Conservation (phyloP, 2,888 invertebrate genomes). For the Eupithecia subfuscata region DNA sequence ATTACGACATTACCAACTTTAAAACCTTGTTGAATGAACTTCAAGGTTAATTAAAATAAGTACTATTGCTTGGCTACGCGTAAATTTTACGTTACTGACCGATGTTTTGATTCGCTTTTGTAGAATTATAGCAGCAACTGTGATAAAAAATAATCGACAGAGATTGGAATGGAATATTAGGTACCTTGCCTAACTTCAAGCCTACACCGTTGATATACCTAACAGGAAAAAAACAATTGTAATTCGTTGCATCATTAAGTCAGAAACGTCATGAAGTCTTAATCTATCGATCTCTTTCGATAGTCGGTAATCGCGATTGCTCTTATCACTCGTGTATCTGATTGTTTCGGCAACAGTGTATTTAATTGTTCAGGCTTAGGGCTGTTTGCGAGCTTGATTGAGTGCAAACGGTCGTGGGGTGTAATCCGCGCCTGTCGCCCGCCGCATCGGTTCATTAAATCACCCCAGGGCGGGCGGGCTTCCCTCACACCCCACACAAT, state of each 20-base stretch:
- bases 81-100: not conserved
- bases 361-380: conserved; percentile 80
- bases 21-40: not conserved
- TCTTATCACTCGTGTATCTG: conserved; percentile 74
- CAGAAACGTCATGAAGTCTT: conserved; percentile 25
- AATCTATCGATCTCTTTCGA: conserved; percentile 43
- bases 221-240: not conserved
- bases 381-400: conserved; percentile 83
- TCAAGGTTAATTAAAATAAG: not conserved
- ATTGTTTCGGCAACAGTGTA: conserved; percentile 77
- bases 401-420: conserved; percentile 81
- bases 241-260: not conserved
- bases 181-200: no score
- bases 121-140: not conserved
- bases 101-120: not conserved
- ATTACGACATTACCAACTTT: not conserved
- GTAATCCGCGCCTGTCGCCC: conserved; percentile 80
- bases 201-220: not conserved
- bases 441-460: conserved; percentile 81
- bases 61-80: not conserved
- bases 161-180: not conserved
- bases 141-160: not conserved
- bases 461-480: conserved; percentile 56
- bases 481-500: conserved; percentile 54
- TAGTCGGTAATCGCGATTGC: conserved; percentile 65